Conservation (phyloP, 2,797 vertebrate genomes). For the Arremon brunneinucha region DNA sequence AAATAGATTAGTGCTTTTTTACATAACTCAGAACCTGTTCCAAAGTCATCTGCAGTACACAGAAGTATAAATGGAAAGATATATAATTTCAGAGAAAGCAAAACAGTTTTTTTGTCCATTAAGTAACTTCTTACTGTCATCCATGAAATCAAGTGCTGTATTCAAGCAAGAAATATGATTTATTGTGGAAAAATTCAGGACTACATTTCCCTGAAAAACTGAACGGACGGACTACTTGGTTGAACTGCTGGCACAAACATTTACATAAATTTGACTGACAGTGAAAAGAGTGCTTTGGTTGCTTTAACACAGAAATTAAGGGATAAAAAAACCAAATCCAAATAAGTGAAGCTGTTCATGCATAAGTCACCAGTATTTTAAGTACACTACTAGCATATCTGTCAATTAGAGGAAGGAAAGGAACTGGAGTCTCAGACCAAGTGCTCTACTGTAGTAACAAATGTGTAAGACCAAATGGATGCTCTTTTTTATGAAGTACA, state of each 20-base stretch:
- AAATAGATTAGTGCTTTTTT: not conserved
- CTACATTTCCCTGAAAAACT: not conserved
- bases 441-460: not conserved
- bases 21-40: not conserved
- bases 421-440: not conserved
- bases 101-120: not conserved
- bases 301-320: not conserved
- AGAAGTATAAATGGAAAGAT: not conserved
- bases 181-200: not conserved
- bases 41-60: not conserved
- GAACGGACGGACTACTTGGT: accelerated
- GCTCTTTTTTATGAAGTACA: not conserved
- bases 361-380: not conserved
- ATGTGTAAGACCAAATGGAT: not conserved
- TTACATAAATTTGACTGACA: not conserved
- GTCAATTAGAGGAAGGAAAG: not conserved
- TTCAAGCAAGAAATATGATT: not conserved
- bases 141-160: not conserved
- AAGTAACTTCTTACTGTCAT: not conserved
- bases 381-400: not conserved
- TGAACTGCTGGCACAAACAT: not conserved
- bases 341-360: not conserved
- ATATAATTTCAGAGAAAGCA: not conserved
- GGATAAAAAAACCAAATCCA: not conserved
- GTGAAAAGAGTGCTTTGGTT: not conserved